Percentiles rank a stretch among this genome's conserved stretches.
Evolutionary conservation across 2,113 vertebrate genomes (phyloP).

Genomic region (Polyodon spathula): DNA sequence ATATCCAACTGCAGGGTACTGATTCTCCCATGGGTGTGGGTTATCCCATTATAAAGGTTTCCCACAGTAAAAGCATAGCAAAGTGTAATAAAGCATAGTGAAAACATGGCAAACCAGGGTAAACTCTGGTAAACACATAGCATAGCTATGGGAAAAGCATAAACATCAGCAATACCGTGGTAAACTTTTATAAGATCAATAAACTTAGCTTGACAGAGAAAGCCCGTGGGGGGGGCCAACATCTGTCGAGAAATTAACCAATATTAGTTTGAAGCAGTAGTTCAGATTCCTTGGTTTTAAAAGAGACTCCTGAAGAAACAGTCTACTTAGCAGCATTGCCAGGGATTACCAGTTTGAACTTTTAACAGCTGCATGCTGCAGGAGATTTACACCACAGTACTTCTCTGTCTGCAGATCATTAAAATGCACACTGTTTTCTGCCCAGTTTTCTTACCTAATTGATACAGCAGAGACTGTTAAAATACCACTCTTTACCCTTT

Average conservation of each 20-base stretch:
- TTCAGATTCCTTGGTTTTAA: constrained; percentile 6
- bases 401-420: constrained; percentile 39
- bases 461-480: constrained; percentile 13
- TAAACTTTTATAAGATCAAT: too few relatives aligned
- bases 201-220: too few relatives aligned
- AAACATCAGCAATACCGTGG: too few relatives aligned
- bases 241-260: constrained; percentile 48
- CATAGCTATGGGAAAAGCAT: too few relatives aligned
- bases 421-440: constrained; percentile 26
- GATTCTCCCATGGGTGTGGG: too few relatives aligned
- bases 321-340: constrained; percentile 21
- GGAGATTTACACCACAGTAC: constrained; percentile 27
- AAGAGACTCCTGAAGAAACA: neutral
- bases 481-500: constrained; percentile 6
- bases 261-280: constrained; percentile 52
- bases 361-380: constrained; percentile 61
- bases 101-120: too few relatives aligned
- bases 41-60: too few relatives aligned
- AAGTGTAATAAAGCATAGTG: too few relatives aligned
- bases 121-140: too few relatives aligned
- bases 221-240: constrained; percentile 6
- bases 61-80: too few relatives aligned
- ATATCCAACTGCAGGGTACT: too few relatives aligned
- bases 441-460: constrained; percentile 25
- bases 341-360: constrained; percentile 35